A percentile compares a stretch with the other conserved stretches of the same genome.
Conservation (phyloP, 2,797 vertebrate genomes). For the Falco columbarius region DNA sequence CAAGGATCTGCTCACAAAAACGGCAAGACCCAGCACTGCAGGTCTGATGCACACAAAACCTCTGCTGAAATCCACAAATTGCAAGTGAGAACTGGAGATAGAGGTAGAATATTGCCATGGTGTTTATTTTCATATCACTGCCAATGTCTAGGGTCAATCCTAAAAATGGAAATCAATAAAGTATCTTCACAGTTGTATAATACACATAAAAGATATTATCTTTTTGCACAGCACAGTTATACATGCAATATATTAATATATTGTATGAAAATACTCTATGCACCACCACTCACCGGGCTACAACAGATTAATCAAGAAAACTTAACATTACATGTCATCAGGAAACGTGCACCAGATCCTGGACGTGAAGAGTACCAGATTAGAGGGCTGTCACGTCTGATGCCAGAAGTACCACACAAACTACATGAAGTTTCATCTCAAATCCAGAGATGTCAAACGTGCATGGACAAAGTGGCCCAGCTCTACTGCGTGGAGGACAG, state of each 20-base stretch:
- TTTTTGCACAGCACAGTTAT: background rate
- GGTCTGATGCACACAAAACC: background rate
- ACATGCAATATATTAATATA: background rate
- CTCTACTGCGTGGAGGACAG: background rate
- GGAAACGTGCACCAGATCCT: background rate
- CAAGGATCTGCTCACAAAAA: background rate
- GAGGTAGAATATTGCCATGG: background rate
- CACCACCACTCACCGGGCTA: background rate
- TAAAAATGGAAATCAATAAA: background rate
- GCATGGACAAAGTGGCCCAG: background rate
- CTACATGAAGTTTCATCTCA: background rate
- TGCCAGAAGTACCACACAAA: background rate
- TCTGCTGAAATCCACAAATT: background rate
- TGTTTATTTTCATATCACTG: background rate
- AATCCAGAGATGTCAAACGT: background rate
- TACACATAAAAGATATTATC: background rate
- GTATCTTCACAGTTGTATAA: background rate
- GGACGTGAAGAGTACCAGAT: background rate
- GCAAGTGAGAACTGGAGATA: background rate
- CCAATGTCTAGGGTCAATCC: background rate
- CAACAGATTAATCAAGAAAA: background rate
- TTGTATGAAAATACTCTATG: background rate
- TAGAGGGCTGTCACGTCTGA: background rate
- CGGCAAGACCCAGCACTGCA: background rate
- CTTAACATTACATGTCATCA: background rate